Conservation (phyloP, 2,797 vertebrate genomes). For the Squalus acanthias region DNA sequence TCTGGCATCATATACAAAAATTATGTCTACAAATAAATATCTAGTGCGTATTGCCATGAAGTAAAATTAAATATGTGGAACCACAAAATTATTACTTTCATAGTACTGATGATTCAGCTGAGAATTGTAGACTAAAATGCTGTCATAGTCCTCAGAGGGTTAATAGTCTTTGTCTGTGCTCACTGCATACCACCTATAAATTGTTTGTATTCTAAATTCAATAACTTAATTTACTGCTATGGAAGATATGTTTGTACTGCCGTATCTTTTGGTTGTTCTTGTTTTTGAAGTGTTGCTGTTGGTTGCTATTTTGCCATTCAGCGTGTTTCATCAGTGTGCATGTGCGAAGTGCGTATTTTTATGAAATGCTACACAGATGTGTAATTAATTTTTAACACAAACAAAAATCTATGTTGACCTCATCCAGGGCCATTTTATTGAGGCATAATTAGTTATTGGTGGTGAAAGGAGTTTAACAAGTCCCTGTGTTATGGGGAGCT, state of each 20-base stretch:
- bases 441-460: neutral
- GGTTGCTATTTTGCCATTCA: neutral
- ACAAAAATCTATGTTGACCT: neutral
- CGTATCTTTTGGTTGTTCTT: neutral
- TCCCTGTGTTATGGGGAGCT: neutral
- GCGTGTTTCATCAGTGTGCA: neutral
- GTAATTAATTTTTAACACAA: neutral
- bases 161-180: neutral
- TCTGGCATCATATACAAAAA: neutral
- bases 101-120: neutral
- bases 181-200: neutral
- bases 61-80: neutral
- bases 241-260: neutral
- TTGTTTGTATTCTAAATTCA: neutral
- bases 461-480: neutral
- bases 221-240: neutral
- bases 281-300: neutral
- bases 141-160: neutral
- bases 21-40: neutral
- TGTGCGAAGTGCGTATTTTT: neutral
- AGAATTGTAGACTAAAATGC: neutral
- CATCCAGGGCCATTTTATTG: neutral
- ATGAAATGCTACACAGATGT: neutral
- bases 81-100: neutral
- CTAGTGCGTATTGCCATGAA: neutral